Evolutionary conservation across 2,888 invertebrate species (phyloP), one percentile per base, ranked within the genome.

Genomic region (Escarpia spicata): DNA sequence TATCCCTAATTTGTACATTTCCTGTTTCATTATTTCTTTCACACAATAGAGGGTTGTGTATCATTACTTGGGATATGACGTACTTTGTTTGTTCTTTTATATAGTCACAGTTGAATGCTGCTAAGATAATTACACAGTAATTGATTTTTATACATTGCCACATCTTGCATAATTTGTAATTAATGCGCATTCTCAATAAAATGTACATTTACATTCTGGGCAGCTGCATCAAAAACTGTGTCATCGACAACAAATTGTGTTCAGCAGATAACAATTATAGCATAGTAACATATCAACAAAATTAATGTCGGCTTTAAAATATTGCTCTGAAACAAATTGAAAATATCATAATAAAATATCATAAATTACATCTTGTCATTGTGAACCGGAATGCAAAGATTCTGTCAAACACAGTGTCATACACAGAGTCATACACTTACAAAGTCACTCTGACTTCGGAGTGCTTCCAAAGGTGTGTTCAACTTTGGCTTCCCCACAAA

Each of bases 401-500:
- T 6, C 26, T 91, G 43, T 8, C 43, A 90, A 90, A 90, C 90
- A 37, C 9, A 90, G 10, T 1, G 43, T 10, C 2, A 91, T 37
- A 90, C 90, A 37, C 9, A 90, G 10, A 0, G 43, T 10, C 2
- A 91, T 37, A 2, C 43, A 95, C 96, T 95, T 94, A 96, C 96
- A 94, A 95, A 96, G 92, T 96, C 95, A 90, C 94, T 92, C 91
- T 95, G 95, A 89, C 94, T 94, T 95, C 95, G 95, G 90, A 95
- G 95, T 26, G 94, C 94, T 58, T 95, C 94, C 45, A 96, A 94
- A 0, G 95, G 95, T 31, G 94, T 94, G 44, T 94, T 95, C 12
- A 96, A 93, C 37, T 95, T 95, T 52, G 96, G 96, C 94, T 96
- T 96, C 92, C 95, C 94, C 90, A 96, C 95, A 94, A 96, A 95